Evolutionary conservation across 2,888 invertebrate species (phyloP), one percentile per base, ranked within the genome.

Genomic region (Phengaris arion): DNA sequence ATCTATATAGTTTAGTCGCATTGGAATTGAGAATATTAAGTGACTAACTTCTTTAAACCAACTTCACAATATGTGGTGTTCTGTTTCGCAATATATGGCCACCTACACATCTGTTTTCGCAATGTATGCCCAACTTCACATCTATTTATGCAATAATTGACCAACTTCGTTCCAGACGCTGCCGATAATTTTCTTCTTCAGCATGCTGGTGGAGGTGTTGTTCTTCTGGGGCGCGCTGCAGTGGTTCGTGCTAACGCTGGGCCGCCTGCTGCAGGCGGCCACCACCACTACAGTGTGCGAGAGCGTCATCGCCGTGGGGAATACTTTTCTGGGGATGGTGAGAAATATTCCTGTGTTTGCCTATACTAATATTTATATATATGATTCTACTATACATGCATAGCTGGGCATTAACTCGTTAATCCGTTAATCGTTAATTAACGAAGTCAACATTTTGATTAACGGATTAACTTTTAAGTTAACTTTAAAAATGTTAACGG

Each of bases 241-340:
- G 90, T 96, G 95, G 94, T 90, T 98, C 77, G 96, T 98, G 55
- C 83, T 95, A 45, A 97, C 96, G 84, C 87, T 99, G 48, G 99
- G 99, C 0, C 95, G 96, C 92, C 85, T 97, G 13, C 93, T 99
- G 75, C 96, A 82, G 0, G 76, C 83, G 0, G 89, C 90, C 2
- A 92, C 93, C 0, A 97, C 96, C 15, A 99, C 99, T 0, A 98
- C 99, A 0, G 97, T 99, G 0, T 98, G 98, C 76, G 99, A 99
- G 90, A 98, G 98, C 76, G 96, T 99, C 64, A 98, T 96, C 79
- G 96, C 98, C 13, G 97, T 98, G 0, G 98, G 98, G 0, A 99
- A 98, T 86, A 97, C 98, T 51, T 99, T 99, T 84, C 93, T 99
- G 22, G 99, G 99, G 77, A 97, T 97, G 97, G 98, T 98, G 83